Evolutionary conservation across 2,797 vertebrate species (phyloP).

Genomic region (Coregonus sp.): DNA sequence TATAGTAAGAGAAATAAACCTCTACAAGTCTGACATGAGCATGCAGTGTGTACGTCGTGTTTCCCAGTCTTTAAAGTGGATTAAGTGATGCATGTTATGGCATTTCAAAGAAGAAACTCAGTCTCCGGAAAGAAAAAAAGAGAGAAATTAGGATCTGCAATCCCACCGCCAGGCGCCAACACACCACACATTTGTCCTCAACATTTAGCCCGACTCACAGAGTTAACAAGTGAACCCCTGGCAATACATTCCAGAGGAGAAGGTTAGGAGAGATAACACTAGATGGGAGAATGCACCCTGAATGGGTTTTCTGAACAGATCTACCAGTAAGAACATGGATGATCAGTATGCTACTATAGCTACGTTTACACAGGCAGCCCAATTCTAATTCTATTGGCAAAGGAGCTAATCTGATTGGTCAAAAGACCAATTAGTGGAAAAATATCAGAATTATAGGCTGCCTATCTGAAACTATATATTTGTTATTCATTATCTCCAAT

Average conservation of each 20-base stretch:
- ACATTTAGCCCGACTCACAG: neutral
- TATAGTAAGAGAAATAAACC: neutral
- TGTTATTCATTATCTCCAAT: neutral
- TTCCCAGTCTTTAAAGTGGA: slow-evolving; percentile 46
- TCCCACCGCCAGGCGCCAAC: neutral
- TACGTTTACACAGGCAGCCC: no score
- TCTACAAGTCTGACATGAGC: neutral
- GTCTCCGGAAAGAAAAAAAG: neutral
- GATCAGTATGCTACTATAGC: neutral
- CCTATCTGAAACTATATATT: neutral
- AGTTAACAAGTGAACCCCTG: neutral
- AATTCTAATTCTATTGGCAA: no score
- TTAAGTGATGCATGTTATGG: slow-evolving; percentile 39
- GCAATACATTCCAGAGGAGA: neutral
- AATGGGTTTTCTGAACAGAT: neutral
- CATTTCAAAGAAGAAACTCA: slow-evolving; percentile 4
- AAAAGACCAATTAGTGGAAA: no score
- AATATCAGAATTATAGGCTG: no score
- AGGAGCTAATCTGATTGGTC: no score
- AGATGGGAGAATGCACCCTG: neutral
- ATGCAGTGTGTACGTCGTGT: neutral
- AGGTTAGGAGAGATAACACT: neutral
- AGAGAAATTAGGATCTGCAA: neutral
- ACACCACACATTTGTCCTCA: neutral
- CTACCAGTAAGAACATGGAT: neutral